These are phyloP conservation scores for Danaus plexippus DNA, from an alignment of 1,140 invertebrate species.

Conservation along the genomic window DNA sequence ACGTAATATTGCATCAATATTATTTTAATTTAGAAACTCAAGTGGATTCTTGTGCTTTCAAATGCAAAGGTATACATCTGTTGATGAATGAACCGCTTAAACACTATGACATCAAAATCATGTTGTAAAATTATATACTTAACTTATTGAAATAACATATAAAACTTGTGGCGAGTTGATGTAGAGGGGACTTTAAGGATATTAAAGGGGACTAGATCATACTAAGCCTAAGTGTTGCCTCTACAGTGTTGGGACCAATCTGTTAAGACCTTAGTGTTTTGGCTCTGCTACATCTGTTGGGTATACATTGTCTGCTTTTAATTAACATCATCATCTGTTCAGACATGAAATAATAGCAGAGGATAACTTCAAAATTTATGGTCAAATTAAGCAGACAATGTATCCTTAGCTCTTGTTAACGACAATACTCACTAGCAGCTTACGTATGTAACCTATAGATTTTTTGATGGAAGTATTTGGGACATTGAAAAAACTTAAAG, in stretches of 20 bases:
- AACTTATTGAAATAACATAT: too few species aligned
- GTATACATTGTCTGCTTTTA: slow-evolving; percentile 20
- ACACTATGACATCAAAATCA: too few species aligned
- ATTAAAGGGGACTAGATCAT: neutral
- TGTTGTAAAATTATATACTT: too few species aligned
- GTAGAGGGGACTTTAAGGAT: slow-evolving; percentile 10
- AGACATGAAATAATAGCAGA: slow-evolving; percentile 3
- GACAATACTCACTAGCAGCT: slow-evolving; percentile 23
- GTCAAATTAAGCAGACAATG: slow-evolving; percentile 10
- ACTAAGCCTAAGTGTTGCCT: slow-evolving; percentile 7
- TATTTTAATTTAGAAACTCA: too few species aligned
- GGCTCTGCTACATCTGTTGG: slow-evolving; percentile 6
- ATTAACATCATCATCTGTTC: slow-evolving; percentile 2
- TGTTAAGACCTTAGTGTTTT: slow-evolving; percentile 8
- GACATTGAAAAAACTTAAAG: too few species aligned
- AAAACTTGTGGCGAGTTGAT: slow-evolving; percentile 13
- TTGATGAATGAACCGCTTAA: too few species aligned
- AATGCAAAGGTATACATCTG: too few species aligned
- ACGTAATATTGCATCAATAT: too few species aligned
- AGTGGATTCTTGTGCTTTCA: too few species aligned
- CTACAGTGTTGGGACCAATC: slow-evolving; percentile 28
- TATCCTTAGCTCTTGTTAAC: slow-evolving; percentile 17
- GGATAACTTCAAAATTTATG: neutral
- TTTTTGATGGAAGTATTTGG: too few species aligned
- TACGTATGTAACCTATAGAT: neutral